Evolutionary conservation across 2,797 vertebrate genomes (phyloP), one percentile per base, ranked within the genome.

Genomic region (Pelochelys cantorii): DNA sequence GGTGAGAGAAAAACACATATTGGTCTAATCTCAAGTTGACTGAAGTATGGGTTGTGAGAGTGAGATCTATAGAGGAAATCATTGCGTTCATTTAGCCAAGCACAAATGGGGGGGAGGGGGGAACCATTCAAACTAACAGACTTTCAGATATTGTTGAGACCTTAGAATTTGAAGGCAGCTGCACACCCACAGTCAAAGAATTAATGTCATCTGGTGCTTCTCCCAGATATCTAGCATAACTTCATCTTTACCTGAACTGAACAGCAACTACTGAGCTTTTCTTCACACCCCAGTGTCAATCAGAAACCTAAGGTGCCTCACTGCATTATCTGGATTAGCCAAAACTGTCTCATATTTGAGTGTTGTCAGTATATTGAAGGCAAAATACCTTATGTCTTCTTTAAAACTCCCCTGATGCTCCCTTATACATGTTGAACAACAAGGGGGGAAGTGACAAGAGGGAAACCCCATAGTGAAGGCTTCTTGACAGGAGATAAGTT

Each of bases 121-220:
- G 12, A 27, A 60, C 27, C 27, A 60, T 29, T 29, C 29, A 90
- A 56, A 75, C 90, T 80, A 79, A 78, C 79, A 79, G 54, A 84
- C 85, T 85, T 62, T 37, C 27, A 75, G 81, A 90, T 87, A 92
- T 84, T 60, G 59, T 37, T 15, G 52, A 94, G 93, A 93, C n/a
- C 22, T 81, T 85, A 37, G 13, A 29, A 86, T 74, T 90, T n/a
- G 85, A 81, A 42, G 11, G 12, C 11, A 80, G 20, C 15, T 68
- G 8, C n/a, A 68, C 17, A 68, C 17, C 3, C 31, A 68, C 27
- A 68, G 20, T 68, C n/a, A 68, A 68, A 17, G 65, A 68, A 20
- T 31, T 48, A 8, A 77, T 52, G 25, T 25, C 14, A n/a, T 68
- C 31, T 34, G 17, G 31, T 68, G 23, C 13, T 77, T 77, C 42